Evolutionary conservation across 1,140 invertebrate genomes (phyloP).

Genomic region (Babylonia areolata): DNA sequence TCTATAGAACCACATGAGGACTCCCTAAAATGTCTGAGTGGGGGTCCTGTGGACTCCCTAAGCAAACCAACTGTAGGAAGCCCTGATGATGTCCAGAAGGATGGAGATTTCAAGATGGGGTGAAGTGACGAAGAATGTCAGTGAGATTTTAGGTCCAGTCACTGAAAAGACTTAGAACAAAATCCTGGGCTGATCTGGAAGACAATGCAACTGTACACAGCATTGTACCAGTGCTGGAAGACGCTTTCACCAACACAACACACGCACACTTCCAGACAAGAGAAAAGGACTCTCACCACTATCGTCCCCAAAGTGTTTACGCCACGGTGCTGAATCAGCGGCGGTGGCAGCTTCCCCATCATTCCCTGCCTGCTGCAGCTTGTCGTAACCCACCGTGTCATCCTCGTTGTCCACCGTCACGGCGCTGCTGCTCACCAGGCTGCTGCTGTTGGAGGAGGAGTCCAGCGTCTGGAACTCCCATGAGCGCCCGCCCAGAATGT

Average conservation of each 20-base stretch:
- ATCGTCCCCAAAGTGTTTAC: conserved; percentile 1
- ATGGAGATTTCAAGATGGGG: too few species aligned
- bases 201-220: too few species aligned
- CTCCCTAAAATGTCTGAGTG: too few species aligned
- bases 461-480: conserved; percentile 29
- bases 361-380: background rate
- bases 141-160: too few species aligned
- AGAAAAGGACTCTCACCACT: background rate
- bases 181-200: too few species aligned
- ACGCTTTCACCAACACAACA: background rate
- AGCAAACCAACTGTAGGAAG: too few species aligned
- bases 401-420: background rate
- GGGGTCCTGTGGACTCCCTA: too few species aligned
- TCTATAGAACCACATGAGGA: too few species aligned
- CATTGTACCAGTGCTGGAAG: too few species aligned
- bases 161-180: too few species aligned
- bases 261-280: background rate
- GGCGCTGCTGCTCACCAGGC: background rate
- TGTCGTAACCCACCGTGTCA: background rate
- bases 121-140: too few species aligned
- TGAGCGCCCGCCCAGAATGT: conserved; percentile 10
- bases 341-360: background rate
- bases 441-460: conserved; percentile 33
- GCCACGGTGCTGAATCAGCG: background rate
- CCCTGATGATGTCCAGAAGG: too few species aligned